These are phyloP conservation scores for Ditula angustiorana DNA, from an alignment of 2,888 invertebrate genomes.

Conservation along the genomic window DNA sequence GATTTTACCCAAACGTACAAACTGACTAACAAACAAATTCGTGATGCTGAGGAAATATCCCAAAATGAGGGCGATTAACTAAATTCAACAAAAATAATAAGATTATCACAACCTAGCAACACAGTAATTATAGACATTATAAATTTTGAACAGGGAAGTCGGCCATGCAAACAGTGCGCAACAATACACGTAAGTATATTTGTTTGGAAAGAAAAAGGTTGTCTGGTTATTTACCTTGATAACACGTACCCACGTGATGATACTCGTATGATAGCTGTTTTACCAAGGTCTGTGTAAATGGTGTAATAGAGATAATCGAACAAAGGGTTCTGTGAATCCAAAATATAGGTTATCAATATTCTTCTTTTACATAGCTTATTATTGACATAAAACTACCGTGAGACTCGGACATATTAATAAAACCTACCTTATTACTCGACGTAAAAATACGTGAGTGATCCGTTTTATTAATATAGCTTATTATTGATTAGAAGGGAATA, in stretches of 20 bases:
- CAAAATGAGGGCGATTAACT: background rate
- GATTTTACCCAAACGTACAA: too few relatives aligned
- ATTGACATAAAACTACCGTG: too few relatives aligned
- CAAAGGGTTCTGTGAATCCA: background rate
- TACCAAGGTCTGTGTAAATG: background rate
- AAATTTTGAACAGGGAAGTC: constrained; percentile 15
- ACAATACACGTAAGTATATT: constrained; percentile 17
- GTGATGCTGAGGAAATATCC: background rate
- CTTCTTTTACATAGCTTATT: too few relatives aligned
- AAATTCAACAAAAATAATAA: background rate
- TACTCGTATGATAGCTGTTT: constrained; percentile 2
- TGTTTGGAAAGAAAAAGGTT: constrained; percentile 15
- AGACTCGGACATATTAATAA: too few relatives aligned
- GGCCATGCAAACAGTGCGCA: constrained; percentile 16
- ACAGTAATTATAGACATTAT: constrained; percentile 3
- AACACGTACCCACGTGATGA: constrained; percentile 26
- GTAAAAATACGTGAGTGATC: too few relatives aligned
- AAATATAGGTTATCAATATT: background rate
- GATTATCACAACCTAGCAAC: constrained; percentile 7
- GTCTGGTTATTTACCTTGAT: constrained; percentile 29
- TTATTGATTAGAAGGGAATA: too few relatives aligned
- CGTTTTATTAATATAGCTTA: too few relatives aligned
- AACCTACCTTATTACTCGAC: too few relatives aligned
- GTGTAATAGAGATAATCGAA: background rate
- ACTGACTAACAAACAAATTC: too few relatives aligned